Evolutionary conservation across 2,888 invertebrate genomes (phyloP).

Genomic region (Hirtodrosophila cameraria): DNA sequence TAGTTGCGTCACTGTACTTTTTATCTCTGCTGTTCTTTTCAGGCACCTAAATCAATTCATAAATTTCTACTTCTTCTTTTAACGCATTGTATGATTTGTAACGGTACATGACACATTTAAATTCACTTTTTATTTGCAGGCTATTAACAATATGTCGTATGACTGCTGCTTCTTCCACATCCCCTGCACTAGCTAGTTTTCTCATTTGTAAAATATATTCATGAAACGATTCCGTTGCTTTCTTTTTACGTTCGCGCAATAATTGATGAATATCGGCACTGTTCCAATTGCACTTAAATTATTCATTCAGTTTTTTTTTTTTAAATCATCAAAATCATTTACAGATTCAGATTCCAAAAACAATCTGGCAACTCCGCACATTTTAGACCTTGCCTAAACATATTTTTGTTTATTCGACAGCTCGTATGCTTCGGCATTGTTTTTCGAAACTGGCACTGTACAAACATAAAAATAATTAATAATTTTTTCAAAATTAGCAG

Average conservation of each 20-base stretch:
- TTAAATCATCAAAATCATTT: neutral
- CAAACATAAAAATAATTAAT: no score
- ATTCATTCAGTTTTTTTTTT: neutral
- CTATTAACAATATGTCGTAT: constrained; percentile 6
- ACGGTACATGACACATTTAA: neutral
- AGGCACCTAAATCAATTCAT: neutral
- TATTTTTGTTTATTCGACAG: no score
- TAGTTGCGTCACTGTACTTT: neutral
- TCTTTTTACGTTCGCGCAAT: neutral
- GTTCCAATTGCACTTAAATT: neutral
- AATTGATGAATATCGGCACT: neutral
- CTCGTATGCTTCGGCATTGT: neutral
- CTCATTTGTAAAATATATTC: neutral
- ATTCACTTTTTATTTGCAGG: constrained; percentile 1
- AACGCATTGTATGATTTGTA: neutral
- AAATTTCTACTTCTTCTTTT: constrained; percentile 1
- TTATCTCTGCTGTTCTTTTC: neutral
- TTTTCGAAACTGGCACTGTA: no score
- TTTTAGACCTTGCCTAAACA: neutral
- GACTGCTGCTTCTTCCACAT: neutral
- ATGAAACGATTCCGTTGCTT: no score
- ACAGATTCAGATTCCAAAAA: neutral
- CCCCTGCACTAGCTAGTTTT: neutral
- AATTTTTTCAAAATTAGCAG: no score
- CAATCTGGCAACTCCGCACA: neutral